Percentiles rank a stretch among this genome's conserved stretches.
phyloP scores from a whole-genome alignment of 1,140 invertebrate genomes.

The Ridgeia piscesae region DNA sequence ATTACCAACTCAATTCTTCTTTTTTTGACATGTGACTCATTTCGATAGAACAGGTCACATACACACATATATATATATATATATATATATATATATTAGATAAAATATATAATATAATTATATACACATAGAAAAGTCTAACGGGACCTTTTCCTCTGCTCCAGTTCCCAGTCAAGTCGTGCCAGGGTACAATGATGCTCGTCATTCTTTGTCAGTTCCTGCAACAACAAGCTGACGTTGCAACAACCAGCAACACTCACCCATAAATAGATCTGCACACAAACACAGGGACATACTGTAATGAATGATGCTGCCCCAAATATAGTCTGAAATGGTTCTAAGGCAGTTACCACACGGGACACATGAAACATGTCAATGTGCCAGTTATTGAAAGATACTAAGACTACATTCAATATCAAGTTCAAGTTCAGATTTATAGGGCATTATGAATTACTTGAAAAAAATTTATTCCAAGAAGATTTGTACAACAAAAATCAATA shows the following conservation, averaged over 20 bases:
- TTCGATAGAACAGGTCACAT: too few relatives aligned
- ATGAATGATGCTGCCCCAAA: too few relatives aligned
- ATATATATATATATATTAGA: too few relatives aligned
- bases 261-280: neutral
- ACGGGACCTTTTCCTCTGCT: constrained; percentile 74
- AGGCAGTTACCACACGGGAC: too few relatives aligned
- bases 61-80: too few relatives aligned
- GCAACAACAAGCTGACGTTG: constrained; percentile 14
- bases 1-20: too few relatives aligned
- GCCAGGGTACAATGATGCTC: constrained; percentile 81
- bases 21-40: too few relatives aligned
- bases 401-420: neutral
- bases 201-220: constrained; percentile 70
- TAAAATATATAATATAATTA: too few relatives aligned
- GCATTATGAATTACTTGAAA: neutral
- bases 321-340: too few relatives aligned
- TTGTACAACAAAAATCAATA: neutral
- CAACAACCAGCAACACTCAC: neutral
- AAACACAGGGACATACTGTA: too few relatives aligned
- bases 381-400: neutral
- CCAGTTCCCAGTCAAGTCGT: constrained; percentile 86
- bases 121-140: too few relatives aligned
- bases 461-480: neutral
- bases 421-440: neutral
- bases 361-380: too few relatives aligned